Evolutionary conservation across 2,888 invertebrate species (phyloP), one percentile per base, ranked within the genome.

Genomic region (Chesias legatella): DNA sequence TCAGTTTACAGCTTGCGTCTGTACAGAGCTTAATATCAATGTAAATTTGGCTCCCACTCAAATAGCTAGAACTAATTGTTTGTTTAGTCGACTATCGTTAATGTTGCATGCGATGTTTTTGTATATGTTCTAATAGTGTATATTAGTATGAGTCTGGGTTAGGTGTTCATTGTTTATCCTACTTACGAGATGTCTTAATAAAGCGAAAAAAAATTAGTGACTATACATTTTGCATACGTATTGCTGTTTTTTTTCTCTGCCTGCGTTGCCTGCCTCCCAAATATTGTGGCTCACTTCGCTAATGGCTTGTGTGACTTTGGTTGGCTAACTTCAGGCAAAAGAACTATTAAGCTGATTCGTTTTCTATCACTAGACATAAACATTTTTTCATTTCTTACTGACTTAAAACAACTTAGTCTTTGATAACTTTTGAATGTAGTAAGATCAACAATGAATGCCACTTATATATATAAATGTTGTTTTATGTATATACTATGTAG

Each of bases 61-160:
- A 60, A 42, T 34, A 37, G 43, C 46, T 47, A 46, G 46, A 43
- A 51, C 46, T 52, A 45, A 49, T 58, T 41, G 48, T 41, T 56
- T 51, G 49, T 44, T 21, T 52, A 48, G 31, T 42, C 34, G 39
- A 43, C 48, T 36, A 35, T 37, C 25, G 49, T 60, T 57, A 58
- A 65, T 73, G 71, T 71, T 80, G 82, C 82, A 82, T 81, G 82
- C 65, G 36, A 62, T 78, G 69, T 68, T 47, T 53, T 73, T 42
- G 51, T 51, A 35, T 37, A 40, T 40, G 47, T 47, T 37, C 23
- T 40, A 30, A 32, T 40, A 44, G 30, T 39, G 24, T 40, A 33
- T 26, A 36, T 28, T 29, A 26, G 33, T 33, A 31, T 33, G 20
- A 28, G 30, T 21, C 13, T 41, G 37, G n/a, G n/a, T n/a, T n/a